Percentiles rank a stretch among this genome's conserved stretches.
These are phyloP conservation scores for Branchellion lobata DNA, from an alignment of 2,888 invertebrate genomes.

Conservation along the genomic window DNA sequence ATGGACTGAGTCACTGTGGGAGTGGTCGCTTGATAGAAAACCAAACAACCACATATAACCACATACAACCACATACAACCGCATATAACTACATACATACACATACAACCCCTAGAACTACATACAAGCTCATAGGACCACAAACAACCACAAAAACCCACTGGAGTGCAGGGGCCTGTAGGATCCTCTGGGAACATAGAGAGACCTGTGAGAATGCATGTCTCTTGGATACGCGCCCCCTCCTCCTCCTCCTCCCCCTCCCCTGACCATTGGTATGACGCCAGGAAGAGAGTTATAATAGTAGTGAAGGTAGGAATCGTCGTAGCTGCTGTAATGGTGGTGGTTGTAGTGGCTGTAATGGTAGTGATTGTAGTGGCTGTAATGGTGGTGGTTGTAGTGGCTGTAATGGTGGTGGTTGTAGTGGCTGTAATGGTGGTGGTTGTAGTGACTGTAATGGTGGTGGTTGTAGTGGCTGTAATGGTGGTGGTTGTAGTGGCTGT, in stretches of 20 bases:
- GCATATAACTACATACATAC: background rate
- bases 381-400: too few relatives aligned
- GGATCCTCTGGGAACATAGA: background rate
- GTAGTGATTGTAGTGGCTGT: background rate
- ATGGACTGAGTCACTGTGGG: background rate
- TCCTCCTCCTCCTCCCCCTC: background rate
- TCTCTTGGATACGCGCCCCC: too few relatives aligned
- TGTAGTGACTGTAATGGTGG: too few relatives aligned
- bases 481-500: too few relatives aligned
- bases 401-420: too few relatives aligned
- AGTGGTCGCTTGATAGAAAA: too few relatives aligned
- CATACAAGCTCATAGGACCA: background rate
- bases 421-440: too few relatives aligned
- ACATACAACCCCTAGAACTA: background rate
- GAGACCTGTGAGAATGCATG: too few relatives aligned
- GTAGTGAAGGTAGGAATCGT: slow-evolving; percentile 1
- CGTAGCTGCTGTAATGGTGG: background rate
- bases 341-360: background rate
- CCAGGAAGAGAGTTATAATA: background rate
- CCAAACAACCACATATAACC: background rate
- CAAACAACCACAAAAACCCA: background rate
- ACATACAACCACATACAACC: background rate
- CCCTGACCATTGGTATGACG: background rate
- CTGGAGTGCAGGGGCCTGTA: background rate
- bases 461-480: too few relatives aligned